Percentiles rank a stretch among this genome's conserved stretches.
Conservation (phyloP, 2,113 vertebrate species). For the Cervus canadensis region DNA sequence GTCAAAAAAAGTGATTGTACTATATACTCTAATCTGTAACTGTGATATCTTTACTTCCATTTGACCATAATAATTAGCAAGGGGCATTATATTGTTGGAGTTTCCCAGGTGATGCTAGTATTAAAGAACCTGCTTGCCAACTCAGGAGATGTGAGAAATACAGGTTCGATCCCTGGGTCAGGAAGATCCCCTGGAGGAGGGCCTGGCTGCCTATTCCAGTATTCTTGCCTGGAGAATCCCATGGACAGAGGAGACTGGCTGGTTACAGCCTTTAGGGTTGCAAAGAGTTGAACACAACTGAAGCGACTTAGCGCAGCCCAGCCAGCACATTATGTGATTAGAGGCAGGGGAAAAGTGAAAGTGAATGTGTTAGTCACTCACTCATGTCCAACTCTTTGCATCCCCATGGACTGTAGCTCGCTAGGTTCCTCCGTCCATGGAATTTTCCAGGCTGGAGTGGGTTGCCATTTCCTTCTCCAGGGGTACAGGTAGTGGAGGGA, state of each 20-base stretch:
- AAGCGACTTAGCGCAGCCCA: not conserved
- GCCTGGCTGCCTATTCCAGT: not conserved
- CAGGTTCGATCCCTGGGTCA: not conserved
- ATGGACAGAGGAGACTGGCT: not conserved
- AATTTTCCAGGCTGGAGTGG: not conserved
- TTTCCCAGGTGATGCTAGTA: not conserved
- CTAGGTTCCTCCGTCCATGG: not conserved
- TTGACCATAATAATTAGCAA: not conserved
- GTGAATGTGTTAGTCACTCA: not conserved
- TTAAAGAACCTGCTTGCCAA: not conserved
- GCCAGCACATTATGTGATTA: not conserved
- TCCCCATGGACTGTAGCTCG: fast-evolving
- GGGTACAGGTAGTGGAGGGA: not conserved
- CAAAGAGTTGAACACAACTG: not conserved
- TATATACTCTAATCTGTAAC: not conserved
- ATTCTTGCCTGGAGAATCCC: not conserved
- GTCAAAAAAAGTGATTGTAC: not conserved
- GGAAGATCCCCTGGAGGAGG: not conserved
- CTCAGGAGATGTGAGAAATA: not conserved
- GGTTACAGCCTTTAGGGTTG: not conserved
- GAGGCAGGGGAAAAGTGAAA: not conserved
- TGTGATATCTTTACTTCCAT: not conserved
- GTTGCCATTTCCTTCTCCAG: not conserved
- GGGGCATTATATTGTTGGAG: not conserved
- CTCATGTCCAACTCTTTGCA: not conserved